Evolutionary conservation across 2,797 vertebrate genomes (phyloP), one percentile per base, ranked within the genome.

Genomic region (Acropternis orthonyx): DNA sequence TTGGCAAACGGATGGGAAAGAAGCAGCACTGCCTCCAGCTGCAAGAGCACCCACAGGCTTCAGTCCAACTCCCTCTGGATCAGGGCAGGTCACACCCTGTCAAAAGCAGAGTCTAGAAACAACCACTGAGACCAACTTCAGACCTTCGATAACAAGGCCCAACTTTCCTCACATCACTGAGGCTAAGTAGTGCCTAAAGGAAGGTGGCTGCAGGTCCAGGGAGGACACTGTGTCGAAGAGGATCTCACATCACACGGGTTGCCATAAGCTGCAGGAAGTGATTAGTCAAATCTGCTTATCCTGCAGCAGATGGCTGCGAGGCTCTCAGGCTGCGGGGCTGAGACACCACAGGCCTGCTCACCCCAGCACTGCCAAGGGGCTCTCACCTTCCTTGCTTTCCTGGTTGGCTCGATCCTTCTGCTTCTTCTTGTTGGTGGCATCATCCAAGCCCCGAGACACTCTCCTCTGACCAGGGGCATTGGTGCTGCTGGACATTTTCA

Each of bases 371-470:
- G 68, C 97, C 76, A 11, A 95, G 91, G 17, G 85, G 77, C 97
- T 98, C 97, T 99, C 99, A 95, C 99, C 98, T 96, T 99, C 99
- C 93, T 98, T 98, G 97, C 99, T 99, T 93, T 99, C 99, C 96
- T 99, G 99, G 96, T 99, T 99, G 78, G 98, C 99, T 86, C 98
- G 95, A 97, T 99, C 99, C 92, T 99, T 99, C 97, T 99, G 99
- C 95, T 99, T 99, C 98, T 99, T 99, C 97, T 99, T 99, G 95
- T 98, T 99, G 95, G 98, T 93, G 28, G 98, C 98, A 85, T 98
- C 98, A 28, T 99, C 99, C 85, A 98, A 93, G 67, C 98, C 98
- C 55, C 98, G 98, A 58, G 98, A 98, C 74, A 96, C 97, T 96
- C 98, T 98, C 92, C 98, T 98, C 78, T 98, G 98, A 89, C 98